Base-by-base conservation (phyloP, 2,113 vertebrate species). In the Lanius collurio region DNA sequence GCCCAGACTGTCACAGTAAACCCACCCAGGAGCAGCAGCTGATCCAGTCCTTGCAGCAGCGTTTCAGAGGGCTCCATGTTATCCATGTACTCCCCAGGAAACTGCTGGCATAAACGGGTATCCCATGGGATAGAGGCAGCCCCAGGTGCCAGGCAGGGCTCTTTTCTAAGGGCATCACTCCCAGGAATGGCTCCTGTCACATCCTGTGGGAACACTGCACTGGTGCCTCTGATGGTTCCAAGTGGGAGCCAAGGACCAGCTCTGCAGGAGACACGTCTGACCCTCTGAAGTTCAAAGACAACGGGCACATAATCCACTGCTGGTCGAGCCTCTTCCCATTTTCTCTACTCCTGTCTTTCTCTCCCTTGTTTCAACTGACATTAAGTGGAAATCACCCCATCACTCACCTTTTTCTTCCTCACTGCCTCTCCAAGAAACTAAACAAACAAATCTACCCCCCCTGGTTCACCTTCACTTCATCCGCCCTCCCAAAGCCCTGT, bases 31-130 rank as follows among this genome's bases (percentile, higher is more conserved):
- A 90, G 67, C 53, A 90, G 63, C 46, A 69, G 39, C 37, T 33
- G 57, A 55, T 6, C 22, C 68, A 70, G 68, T 15, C n/a, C 60
- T 35, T n/a, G 69, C 78, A 68, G 92, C 62, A 89, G 69, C 2
- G 0, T 49, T 68, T 41, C 1, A 2, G 52, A 26, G 52, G 37
- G 37, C n/a, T 89, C 53, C 0, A 0, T 10, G 19, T 55, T 31
- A n/a, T 4, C 55, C 64, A 11, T 0, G 0, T 8, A 2, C 33
- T 30, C 16, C 42, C 49, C 56, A 56, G 44, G 30, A 42, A 69
- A 20, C 22, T 35, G 50, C 53, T 44, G 67, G 47, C 60, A 52
- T 10, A 28, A 28, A 37, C 62, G 65, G 35, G 33, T 49, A 13
- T 46, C 57, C 53, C 41, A 13, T 0, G 3, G 42, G 46, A 16